Evolutionary conservation across 2,797 vertebrate genomes (phyloP).

Genomic region (Leptatherina wallacei): DNA sequence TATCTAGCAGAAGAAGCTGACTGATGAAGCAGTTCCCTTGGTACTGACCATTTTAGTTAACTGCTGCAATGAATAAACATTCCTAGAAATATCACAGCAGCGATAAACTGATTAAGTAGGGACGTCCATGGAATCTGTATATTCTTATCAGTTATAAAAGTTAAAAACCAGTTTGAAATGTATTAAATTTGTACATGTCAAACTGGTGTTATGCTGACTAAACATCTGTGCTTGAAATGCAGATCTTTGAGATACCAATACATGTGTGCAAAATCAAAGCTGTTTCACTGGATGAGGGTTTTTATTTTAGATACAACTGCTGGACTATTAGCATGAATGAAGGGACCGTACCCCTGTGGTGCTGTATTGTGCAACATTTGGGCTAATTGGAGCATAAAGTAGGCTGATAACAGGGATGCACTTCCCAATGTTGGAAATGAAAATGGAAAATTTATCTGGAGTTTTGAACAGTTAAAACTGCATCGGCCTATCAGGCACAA

Average conservation of each 20-base stretch:
- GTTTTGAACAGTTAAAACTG: background rate
- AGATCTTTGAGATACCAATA: background rate
- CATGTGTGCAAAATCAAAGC: background rate
- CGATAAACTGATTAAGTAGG: slow-evolving; percentile 1
- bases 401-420: slow-evolving; percentile 41
- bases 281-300: background rate
- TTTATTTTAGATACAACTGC: slow-evolving; percentile 29
- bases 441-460: slow-evolving; percentile 18
- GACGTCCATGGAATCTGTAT: background rate
- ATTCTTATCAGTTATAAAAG: background rate
- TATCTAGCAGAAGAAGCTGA: slow-evolving; percentile 1
- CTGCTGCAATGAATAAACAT: slow-evolving; percentile 15
- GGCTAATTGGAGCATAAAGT: slow-evolving; percentile 64
- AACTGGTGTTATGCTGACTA: background rate
- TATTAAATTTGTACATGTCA: background rate
- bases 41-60: slow-evolving; percentile 32
- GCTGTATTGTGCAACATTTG: slow-evolving; percentile 48
- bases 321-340: slow-evolving; percentile 33
- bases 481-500: background rate
- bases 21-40: slow-evolving; percentile 23
- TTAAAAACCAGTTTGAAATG: background rate
- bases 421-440: slow-evolving; percentile 28
- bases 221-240: background rate
- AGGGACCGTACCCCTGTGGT: slow-evolving; percentile 47
- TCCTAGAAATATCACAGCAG: slow-evolving; percentile 33